These are phyloP conservation scores for Eulithis testata DNA, from an alignment of 2,888 invertebrate species.

Conservation along the genomic window DNA sequence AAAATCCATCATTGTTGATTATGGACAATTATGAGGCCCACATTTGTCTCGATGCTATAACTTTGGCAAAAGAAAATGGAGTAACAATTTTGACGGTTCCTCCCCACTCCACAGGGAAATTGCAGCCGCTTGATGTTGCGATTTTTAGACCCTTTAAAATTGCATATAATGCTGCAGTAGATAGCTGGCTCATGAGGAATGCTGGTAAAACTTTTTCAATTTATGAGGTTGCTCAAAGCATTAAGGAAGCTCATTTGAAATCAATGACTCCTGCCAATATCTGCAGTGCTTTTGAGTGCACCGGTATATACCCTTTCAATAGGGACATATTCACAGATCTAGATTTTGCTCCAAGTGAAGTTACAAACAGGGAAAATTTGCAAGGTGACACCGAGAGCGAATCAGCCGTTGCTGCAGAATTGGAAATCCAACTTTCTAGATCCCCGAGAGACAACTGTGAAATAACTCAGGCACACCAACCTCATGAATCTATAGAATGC, in stretches of 20 bases:
- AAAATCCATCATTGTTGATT: not conserved
- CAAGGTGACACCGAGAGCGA: not conserved
- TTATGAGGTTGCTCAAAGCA: not conserved
- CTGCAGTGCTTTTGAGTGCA: not conserved
- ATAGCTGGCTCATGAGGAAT: not conserved
- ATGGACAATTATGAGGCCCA: not conserved
- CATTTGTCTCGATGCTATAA: not conserved
- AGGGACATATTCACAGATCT: not conserved
- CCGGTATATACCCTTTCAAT: constrained; percentile 3
- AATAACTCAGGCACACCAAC: no score
- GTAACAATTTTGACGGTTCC: not conserved
- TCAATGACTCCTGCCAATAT: not conserved
- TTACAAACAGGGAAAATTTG: not conserved
- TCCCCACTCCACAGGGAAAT: not conserved
- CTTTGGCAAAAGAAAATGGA: not conserved
- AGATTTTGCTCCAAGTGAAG: not conserved
- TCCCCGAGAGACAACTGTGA: no score
- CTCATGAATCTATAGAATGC: no score
- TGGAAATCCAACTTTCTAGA: not conserved
- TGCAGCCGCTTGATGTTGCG: not conserved
- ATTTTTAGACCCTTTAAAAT: not conserved
- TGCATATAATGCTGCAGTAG: not conserved
- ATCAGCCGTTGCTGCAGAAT: not conserved
- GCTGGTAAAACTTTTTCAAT: constrained; percentile 1
- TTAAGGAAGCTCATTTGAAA: not conserved